phyloP scores from a whole-genome alignment of 2,888 invertebrate genomes.

The Rotaria magnacalcarata region DNA sequence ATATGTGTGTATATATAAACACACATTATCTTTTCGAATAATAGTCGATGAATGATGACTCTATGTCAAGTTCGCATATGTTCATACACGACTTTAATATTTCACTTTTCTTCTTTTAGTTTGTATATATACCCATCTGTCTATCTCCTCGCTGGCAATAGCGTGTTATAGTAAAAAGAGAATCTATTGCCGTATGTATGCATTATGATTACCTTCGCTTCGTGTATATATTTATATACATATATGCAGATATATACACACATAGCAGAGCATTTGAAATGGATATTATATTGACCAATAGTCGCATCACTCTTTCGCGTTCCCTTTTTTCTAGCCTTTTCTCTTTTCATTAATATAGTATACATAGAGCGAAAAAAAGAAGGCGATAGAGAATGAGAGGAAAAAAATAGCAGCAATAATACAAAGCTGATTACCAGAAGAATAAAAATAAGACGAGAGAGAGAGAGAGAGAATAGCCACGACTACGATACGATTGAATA shows the following conservation, averaged over 20 bases:
- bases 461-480: not conserved
- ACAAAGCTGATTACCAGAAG: slow-evolving; percentile 2
- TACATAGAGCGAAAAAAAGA: not conserved
- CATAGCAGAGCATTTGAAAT: not conserved
- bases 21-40: not conserved
- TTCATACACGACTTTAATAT: not conserved
- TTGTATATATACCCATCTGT: not conserved
- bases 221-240: not conserved
- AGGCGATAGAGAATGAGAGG: not conserved
- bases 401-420: not conserved
- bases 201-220: not conserved
- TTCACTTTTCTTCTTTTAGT: not conserved
- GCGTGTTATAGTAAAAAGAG: not conserved
- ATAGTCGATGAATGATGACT: not conserved
- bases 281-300: slow-evolving; percentile 6
- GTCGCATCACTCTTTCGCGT: not conserved
- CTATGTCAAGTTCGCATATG: not conserved
- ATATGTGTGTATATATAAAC: not conserved
- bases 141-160: not conserved
- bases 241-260: not conserved
- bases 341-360: not conserved
- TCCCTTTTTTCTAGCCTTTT: not conserved
- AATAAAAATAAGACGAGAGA: not conserved
- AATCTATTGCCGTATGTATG: not conserved
- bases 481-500: not conserved